Conservation (phyloP, 2,797 vertebrate species). For the Tympanoctomys barrerae region DNA sequence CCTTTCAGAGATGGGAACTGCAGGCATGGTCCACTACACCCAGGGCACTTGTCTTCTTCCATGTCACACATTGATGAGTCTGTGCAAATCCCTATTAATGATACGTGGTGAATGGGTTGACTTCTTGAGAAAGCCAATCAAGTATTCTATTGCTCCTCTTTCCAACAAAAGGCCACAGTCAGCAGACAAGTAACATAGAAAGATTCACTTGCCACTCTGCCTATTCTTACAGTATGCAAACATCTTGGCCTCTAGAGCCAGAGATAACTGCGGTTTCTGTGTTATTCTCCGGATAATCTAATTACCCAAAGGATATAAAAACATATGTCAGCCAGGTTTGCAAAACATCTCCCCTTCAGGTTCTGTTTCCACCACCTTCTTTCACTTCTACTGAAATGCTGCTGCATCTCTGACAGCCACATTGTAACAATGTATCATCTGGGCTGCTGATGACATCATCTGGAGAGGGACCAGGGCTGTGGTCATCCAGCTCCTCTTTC, state of each 20-base stretch:
- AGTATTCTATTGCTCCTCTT: constrained; percentile 50
- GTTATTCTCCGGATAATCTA: constrained; percentile 83
- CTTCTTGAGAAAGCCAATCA: background rate
- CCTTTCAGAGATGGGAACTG: background rate
- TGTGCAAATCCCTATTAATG: background rate
- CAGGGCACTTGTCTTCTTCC: background rate
- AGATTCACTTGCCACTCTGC: constrained; percentile 18
- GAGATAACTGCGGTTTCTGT: constrained; percentile 80
- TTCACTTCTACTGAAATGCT: constrained; percentile 82
- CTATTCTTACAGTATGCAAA: constrained; percentile 54
- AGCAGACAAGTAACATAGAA: background rate
- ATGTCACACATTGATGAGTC: background rate
- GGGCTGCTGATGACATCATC: constrained; percentile 87
- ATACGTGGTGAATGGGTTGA: background rate
- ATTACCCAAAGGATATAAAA: constrained; percentile 82
- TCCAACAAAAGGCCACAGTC: constrained; percentile 37
- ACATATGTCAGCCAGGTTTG: constrained; percentile 78
- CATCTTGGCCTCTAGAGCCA: constrained; percentile 70
- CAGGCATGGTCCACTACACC: background rate
- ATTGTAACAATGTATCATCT: constrained; percentile 88
- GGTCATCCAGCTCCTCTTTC: constrained; percentile 87
- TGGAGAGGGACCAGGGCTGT: constrained; percentile 87
- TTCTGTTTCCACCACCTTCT: constrained; percentile 81
- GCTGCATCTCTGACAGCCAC: constrained; percentile 75
- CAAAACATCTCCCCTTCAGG: constrained; percentile 68